Evolutionary conservation across 2,113 vertebrate species (phyloP).

Genomic region (Salvelinus fontinalis): DNA sequence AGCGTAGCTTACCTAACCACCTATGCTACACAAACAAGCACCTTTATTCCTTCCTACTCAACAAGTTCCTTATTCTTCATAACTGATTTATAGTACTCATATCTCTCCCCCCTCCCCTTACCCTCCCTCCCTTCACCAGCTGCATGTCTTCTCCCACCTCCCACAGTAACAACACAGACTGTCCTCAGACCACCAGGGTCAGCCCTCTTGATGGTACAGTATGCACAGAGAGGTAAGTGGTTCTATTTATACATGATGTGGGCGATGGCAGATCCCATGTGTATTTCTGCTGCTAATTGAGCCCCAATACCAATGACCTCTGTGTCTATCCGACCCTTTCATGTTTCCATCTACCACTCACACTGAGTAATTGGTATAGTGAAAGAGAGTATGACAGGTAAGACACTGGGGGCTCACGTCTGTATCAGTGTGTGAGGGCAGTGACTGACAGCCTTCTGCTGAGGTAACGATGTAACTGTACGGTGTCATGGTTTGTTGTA

Average conservation of each 20-base stretch:
- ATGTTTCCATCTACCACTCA: conserved; percentile 56
- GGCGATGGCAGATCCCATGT: conserved; percentile 54
- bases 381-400: background rate
- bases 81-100: too few species aligned
- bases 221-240: conserved; percentile 41
- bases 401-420: too few species aligned
- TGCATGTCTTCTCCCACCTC: conserved; percentile 22
- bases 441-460: background rate
- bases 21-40: too few species aligned
- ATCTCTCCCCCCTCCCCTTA: too few species aligned
- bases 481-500: too few species aligned
- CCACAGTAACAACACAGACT: conserved; percentile 33
- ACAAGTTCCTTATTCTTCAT: too few species aligned
- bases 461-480: too few species aligned
- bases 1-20: too few species aligned
- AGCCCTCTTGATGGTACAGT: conserved; percentile 31
- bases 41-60: too few species aligned
- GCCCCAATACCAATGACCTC: conserved; percentile 57
- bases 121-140: too few species aligned
- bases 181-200: conserved; percentile 36
- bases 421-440: background rate
- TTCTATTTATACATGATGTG: conserved; percentile 63
- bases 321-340: conserved; percentile 36
- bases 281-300: conserved; percentile 65
- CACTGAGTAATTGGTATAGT: conserved; percentile 62